Base-by-base conservation (phyloP, 2,113 vertebrate species). In the Psittacus erithacus region DNA sequence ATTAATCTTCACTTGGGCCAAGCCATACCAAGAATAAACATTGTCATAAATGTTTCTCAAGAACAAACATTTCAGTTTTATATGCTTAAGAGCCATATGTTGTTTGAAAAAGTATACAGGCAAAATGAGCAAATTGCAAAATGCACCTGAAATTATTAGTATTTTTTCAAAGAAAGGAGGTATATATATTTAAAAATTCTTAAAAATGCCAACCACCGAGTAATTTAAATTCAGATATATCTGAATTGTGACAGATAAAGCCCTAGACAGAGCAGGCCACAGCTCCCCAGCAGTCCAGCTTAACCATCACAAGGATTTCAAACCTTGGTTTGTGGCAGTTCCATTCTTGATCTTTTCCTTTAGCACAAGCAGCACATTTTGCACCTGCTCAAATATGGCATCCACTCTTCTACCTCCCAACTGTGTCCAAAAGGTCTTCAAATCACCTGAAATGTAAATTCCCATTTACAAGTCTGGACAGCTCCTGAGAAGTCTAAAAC, bases 261-360 rank as follows among this genome's bases (percentile, higher is more conserved):
- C 44, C 15, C 50, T 27, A 67, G 17, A 63, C 12, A 81, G 86
- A 52, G 33, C 27, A 59, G 60, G 24, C 28, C 46, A 41, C n/a
- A 80, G 60, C 22, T 90, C 24, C 52, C 7, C 29, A 62, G 29
- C 33, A 52, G 38, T 38, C 50, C 70, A 82, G 28, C 49, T 82
- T 20, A 93, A 90, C 2, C 1, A 1, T 47, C 53, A 76, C 5
- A 60, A 69, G 23, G 17, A 50, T 76, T 91, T 95, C 88, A 95
- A 90, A 98, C 98, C 98, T 98, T 98, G 77, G 55, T 97, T 95
- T 90, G 98, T 98, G 89, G 98, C 98, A 73, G 98, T 98, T 83
- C 98, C 97, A 91, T 97, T 94, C 96, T 98, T 98, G 92, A 98
- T 98, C 94, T 98, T 98, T 73, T 97, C 92, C 79, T 98, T 98